Evolutionary conservation across 2,888 invertebrate species (phyloP), one percentile per base, ranked within the genome.

Genomic region (Platerodrilus igneus): DNA sequence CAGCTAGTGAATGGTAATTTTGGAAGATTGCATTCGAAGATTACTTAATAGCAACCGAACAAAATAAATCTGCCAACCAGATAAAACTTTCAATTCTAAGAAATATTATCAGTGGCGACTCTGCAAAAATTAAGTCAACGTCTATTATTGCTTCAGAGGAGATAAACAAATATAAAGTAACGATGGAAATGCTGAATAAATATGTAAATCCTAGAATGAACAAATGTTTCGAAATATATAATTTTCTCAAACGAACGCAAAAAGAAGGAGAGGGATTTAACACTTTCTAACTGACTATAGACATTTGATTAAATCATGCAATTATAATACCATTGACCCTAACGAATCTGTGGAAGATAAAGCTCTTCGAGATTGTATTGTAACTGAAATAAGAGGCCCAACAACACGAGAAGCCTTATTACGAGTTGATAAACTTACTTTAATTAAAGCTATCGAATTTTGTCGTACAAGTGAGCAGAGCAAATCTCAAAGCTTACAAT

Each of bases 151-250:
- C 23, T 2, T 22, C 18, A 37, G 25, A 10, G 1, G 17, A 25
- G 9, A 19, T 2, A 2, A 26, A 42, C 11, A 37, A 42, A 13
- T 52, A 41, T 37, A 20, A 47, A 17, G 22, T 6, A 28, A 37
- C 29, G 16, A 33, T 49, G 18, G 8, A 30, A 6, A 13, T 30
- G 15, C 46, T 51, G 3, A 40, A 42, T 7, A 39, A 42, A 22
- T 52, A 55, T 37, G 53, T 52, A 4, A 53, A 51, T 16, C 51
- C 55, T 8, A 14, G 47, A 21, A 29, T 48, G 9, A 54, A 54
- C 23, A 50, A 55, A 39, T 46, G 44, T 25, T 55, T 52, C 36
- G 50, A 49, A 37, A 11, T 51, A 11, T 52, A 49, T 27, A 50
- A 45, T 31, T 55, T 53, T 34, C 33, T 38, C 8, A 47, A 48